Percentiles rank a stretch among this genome's conserved stretches.
Conservation (phyloP, 2,888 invertebrate genomes). For the Synergus laeviventris region DNA sequence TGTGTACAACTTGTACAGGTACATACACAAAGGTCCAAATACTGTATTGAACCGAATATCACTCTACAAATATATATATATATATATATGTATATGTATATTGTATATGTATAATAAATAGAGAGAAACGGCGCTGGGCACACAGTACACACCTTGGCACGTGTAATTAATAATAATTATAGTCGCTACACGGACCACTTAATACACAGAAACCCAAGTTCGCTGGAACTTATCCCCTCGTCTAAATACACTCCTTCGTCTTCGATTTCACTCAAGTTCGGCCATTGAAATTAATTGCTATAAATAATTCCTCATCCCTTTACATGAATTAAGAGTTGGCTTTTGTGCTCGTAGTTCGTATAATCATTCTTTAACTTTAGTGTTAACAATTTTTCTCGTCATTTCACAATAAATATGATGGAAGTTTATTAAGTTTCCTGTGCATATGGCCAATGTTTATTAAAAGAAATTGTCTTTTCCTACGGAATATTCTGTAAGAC, state of each 20-base stretch:
- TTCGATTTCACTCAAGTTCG: conserved; percentile 19
- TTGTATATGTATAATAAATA: neutral
- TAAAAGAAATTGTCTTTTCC: too few relatives aligned
- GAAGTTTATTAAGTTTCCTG: too few relatives aligned
- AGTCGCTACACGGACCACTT: conserved; percentile 57
- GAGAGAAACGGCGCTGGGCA: conserved; percentile 26
- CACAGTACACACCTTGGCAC: neutral
- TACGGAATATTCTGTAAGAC: too few relatives aligned
- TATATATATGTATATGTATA: conserved; percentile 11
- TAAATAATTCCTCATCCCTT: conserved; percentile 12
- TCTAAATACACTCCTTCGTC: conserved; percentile 15
- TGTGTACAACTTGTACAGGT: conserved; percentile 24
- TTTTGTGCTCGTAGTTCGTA: too few relatives aligned
- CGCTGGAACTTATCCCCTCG: conserved; percentile 51
- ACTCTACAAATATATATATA: conserved; percentile 1
- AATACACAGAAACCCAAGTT: conserved; percentile 57
- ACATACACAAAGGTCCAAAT: neutral
- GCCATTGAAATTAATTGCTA: conserved; percentile 26
- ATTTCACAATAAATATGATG: too few relatives aligned
- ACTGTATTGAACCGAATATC: conserved; percentile 32
- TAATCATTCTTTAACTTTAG: too few relatives aligned
- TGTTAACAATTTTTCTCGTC: too few relatives aligned
- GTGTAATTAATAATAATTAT: conserved; percentile 56
- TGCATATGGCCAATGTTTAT: too few relatives aligned
- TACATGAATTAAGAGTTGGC: neutral